These are phyloP conservation scores for Barypeithes pellucidus DNA, from an alignment of 2,888 invertebrate genomes.

Conservation along the genomic window DNA sequence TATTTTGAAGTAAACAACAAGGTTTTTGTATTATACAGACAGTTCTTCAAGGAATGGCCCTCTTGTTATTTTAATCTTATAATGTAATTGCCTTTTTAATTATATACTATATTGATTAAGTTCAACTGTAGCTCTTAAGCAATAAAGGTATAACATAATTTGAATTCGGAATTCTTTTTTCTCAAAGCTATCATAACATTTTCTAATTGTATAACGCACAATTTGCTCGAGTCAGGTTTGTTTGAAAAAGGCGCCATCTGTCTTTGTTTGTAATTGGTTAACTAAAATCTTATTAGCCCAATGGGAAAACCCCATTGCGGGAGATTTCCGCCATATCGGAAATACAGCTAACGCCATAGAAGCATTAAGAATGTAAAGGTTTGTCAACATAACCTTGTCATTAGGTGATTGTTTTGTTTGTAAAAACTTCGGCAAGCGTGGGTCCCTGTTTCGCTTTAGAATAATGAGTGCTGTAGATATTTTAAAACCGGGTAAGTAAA, in stretches of 20 bases:
- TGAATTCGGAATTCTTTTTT: background rate
- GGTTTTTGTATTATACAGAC: background rate
- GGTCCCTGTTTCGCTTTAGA: background rate
- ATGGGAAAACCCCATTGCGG: too few relatives aligned
- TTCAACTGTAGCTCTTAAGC: constrained; percentile 32
- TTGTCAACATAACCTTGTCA: background rate
- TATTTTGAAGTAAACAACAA: background rate
- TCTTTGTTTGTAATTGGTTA: too few relatives aligned
- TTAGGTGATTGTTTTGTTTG: background rate
- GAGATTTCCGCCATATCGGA: too few relatives aligned
- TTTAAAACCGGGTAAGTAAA: constrained; percentile 49
- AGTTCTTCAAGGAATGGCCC: constrained; percentile 18
- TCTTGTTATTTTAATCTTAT: constrained; percentile 38
- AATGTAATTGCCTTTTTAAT: constrained; percentile 36
- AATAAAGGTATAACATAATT: constrained; percentile 29
- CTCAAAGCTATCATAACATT: too few relatives aligned
- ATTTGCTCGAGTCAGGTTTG: too few relatives aligned
- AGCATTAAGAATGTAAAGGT: too few relatives aligned
- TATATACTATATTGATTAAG: constrained; percentile 35
- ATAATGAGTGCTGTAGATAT: constrained; percentile 48
- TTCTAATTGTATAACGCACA: too few relatives aligned
- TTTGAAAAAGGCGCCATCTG: too few relatives aligned
- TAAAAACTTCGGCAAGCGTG: background rate
- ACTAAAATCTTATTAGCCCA: too few relatives aligned
- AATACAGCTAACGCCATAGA: too few relatives aligned